Conservation (phyloP, 2,113 vertebrate genomes). For the Cephalophus harveyi region DNA sequence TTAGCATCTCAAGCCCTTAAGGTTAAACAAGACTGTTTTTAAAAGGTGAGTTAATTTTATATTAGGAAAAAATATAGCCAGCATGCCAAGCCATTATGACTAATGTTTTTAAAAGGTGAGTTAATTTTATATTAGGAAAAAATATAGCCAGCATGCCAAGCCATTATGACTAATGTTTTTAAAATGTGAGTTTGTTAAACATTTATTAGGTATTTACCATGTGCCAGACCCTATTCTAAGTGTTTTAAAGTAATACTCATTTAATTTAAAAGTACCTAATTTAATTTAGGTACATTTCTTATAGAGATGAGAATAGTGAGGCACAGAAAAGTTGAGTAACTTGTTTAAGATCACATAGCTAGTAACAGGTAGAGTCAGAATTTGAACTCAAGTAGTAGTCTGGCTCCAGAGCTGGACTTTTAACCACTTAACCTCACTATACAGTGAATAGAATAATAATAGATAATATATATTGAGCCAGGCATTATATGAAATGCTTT, state of each 20-base stretch:
- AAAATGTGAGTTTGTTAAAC: not conserved
- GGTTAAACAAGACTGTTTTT: not conserved
- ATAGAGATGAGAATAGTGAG: not conserved
- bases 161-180: not conserved
- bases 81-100: not conserved
- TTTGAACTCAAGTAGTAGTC: not conserved
- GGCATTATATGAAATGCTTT: not conserved
- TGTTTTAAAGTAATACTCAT: constrained; percentile 23
- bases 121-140: constrained; percentile 4
- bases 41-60: constrained; percentile 32
- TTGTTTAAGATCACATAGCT: not conserved
- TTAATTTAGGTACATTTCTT: not conserved
- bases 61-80: not conserved
- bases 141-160: not conserved
- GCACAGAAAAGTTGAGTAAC: not conserved
- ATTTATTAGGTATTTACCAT: constrained; percentile 12
- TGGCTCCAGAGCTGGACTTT: not conserved
- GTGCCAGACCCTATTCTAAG: not conserved
- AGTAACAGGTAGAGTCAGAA: not conserved
- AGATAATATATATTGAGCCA: not conserved
- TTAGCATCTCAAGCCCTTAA: not conserved
- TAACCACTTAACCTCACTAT: not conserved
- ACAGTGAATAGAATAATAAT: not conserved
- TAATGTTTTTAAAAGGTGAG: not conserved
- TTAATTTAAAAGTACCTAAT: not conserved